Base-by-base conservation (phyloP, 2,113 vertebrate genomes). In the Indicator indicator region DNA sequence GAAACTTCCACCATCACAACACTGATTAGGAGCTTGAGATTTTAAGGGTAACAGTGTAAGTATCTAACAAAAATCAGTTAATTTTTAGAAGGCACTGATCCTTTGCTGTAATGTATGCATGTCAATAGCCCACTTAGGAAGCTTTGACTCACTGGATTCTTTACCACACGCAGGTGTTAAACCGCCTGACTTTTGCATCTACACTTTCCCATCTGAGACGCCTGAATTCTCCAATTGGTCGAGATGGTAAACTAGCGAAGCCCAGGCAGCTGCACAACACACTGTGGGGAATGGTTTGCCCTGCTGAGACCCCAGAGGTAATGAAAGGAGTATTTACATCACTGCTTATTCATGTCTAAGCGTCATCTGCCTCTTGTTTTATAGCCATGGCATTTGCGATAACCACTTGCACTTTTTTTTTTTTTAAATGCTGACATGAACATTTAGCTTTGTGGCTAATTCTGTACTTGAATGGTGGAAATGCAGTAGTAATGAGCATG, bases 221-320 rank as follows among this genome's bases (percentile, higher is more conserved):
- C 71, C 98, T 99, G 86, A 99, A 99, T 97, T 99, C 99, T 50
- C 99, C 99, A 0, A 99, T 99, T 13, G 99, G 99, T 26, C 97
- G 99, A 97, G 99, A 99, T 10, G 99, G 99, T 3, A 99, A 99
- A 81, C 97, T 99, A 84, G 99, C 99, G 11, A 99, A 99, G 88
- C 99, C 99, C n/a, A 95, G 99, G 46, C 99, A 99, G 94, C 97
- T 99, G 72, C 99, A 99, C 96, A 99, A 99, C 95, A 99, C 99
- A 0, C 91, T 99, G 83, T 99, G 99, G 99, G 99, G 99, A 18
- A 99, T 99, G 99, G 98, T 99, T 93, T 99, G 99, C 93, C 99
- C 99, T 32, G 99, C 99, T 7, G 99, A 99, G 98, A 99, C 99
- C 5, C 99, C 99, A 11, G 99, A 99, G 99, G 99, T 99, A 98